Conservation (phyloP, 2,113 vertebrate genomes). For the Nematolebias whitei region DNA sequence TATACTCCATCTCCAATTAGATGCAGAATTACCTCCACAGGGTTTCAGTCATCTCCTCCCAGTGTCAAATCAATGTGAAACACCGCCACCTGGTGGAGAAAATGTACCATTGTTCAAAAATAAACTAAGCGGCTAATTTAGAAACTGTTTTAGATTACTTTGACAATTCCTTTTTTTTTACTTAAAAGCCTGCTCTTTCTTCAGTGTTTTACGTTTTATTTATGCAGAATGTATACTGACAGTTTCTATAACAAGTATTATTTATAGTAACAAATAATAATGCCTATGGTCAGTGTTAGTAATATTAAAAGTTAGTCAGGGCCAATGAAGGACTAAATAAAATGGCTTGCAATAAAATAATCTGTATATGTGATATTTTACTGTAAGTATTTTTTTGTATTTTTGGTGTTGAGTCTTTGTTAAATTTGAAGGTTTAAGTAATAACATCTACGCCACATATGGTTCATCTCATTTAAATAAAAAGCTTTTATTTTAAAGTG, state of each 20-base stretch:
- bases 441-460: too few species aligned
- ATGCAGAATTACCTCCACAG: background rate
- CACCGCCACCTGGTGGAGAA: constrained; percentile 51
- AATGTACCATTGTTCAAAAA: background rate
- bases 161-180: too few species aligned
- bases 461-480: too few species aligned
- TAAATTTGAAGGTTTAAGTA: too few species aligned
- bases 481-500: too few species aligned
- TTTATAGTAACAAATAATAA: too few species aligned
- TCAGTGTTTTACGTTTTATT: background rate
- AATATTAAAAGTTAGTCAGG: background rate
- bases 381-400: too few species aligned
- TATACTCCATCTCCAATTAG: constrained; percentile 11
- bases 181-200: background rate
- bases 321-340: background rate
- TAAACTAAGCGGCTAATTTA: background rate
- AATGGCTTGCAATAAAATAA: background rate
- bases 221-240: background rate
- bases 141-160: background rate
- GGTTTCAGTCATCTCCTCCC: background rate
- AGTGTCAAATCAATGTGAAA: constrained; percentile 7
- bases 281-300: too few species aligned
- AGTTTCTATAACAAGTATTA: background rate
- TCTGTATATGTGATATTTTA: too few species aligned
- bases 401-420: too few species aligned